phyloP scores from a whole-genome alignment of 2,888 invertebrate genomes.

The Hermaeophaga mercurialis region DNA sequence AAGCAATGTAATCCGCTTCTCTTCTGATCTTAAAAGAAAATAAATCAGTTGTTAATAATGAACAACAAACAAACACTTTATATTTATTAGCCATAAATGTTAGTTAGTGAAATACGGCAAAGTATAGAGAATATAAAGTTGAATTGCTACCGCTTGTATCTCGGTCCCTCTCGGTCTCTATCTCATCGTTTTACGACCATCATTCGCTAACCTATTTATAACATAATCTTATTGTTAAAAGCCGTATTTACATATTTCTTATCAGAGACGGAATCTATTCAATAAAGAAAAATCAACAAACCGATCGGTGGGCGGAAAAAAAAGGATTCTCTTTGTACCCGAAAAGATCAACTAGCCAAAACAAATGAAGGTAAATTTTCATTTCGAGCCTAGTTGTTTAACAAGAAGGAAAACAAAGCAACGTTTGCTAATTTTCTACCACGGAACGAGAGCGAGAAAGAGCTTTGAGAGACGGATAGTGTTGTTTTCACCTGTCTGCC shows the following conservation, averaged over 20 bases:
- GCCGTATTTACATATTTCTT: too few relatives aligned
- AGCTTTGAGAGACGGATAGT: conserved; percentile 36
- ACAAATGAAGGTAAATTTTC: too few relatives aligned
- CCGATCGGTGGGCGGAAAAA: too few relatives aligned
- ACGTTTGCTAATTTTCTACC: conserved; percentile 36
- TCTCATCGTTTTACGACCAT: conserved; percentile 36
- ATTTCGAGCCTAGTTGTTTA: too few relatives aligned
- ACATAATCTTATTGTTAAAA: conserved; percentile 42
- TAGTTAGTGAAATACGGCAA: conserved; percentile 44
- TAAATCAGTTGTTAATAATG: conserved; percentile 49
- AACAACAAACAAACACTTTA: conserved; percentile 48
- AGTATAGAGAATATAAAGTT: conserved; percentile 30
- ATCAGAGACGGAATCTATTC: too few relatives aligned
- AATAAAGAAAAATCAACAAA: too few relatives aligned
- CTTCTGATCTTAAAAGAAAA: conserved; percentile 35
- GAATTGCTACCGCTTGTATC: conserved; percentile 32
- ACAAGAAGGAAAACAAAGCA: conserved; percentile 7
- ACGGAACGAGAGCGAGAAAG: not conserved
- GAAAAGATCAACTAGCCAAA: too few relatives aligned
- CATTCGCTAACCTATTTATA: conserved; percentile 41
- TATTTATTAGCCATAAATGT: conserved; percentile 49
- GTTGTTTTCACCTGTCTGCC: conserved; percentile 46
- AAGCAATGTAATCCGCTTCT: conserved; percentile 27
- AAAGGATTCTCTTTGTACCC: too few relatives aligned
- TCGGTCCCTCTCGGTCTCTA: conserved; percentile 15